Evolutionary conservation across 2,797 vertebrate species (phyloP), one percentile per base, ranked within the genome.

Genomic region (Thaleichthys pacificus): DNA sequence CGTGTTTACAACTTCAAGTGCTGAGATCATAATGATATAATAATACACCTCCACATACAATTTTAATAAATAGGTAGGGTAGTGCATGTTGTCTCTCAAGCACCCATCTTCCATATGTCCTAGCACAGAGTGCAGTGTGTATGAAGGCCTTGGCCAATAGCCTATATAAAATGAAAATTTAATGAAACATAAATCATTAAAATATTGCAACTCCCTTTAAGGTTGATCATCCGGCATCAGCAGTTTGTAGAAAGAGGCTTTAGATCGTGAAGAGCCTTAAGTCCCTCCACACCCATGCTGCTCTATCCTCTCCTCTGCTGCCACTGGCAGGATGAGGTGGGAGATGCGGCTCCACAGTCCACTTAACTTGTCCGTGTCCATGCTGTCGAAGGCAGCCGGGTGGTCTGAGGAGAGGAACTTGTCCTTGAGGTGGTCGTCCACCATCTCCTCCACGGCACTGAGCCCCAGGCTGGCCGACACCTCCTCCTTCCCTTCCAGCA

Each of bases 301-400:
- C 76, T 97, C 95, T 0, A 96, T 89, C 49, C 5, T 71, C 70
- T 79, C 66, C 71, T 95, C 96, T 0, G 92, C 90, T 57, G 89
- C 84, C 3, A 97, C 91, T 0, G 95, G 95, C 4, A 96, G 88
- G 6, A 96, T 93, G 15, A 96, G 85, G 82, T 96, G 95, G 1
- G 95, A 95, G 51, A 96, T 96, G 19, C 94, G 92, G 75, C 95
- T 95, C 95, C 95, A 96, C 4, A 96, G 87, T 30, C 95, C 95
- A 0, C 94, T 93, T 68, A 95, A 74, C 68, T 96, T 95, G 81
- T 96, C 94, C 0, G 88, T 78, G 71, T 96, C 94, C 93, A 96
- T 95, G 81, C 28, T 83, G 77, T 93, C 77, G 2, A 92, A 91
- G 73, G 89, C 87, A 6, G 72, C 64, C 19, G 91, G 84, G 0